These are phyloP conservation scores for Nerophis ophidion DNA, from an alignment of 2,113 vertebrate species.

Conservation along the genomic window DNA sequence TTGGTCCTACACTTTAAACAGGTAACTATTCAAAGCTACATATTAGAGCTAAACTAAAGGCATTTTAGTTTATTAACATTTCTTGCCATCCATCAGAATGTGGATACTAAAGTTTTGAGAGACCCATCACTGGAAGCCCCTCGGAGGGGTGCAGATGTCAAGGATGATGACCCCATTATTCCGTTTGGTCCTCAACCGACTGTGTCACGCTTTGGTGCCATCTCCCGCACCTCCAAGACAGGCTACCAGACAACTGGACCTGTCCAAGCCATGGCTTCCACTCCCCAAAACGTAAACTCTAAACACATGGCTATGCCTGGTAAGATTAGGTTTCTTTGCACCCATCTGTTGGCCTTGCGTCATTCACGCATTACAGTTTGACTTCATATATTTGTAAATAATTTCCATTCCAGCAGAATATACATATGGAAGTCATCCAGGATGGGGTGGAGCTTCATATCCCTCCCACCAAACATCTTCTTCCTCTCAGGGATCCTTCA, in stretches of 20 bases:
- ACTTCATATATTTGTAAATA: not conserved
- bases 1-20: too few species aligned
- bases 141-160: slow-evolving; percentile 81
- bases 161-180: slow-evolving; percentile 95
- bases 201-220: slow-evolving; percentile 94
- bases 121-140: slow-evolving; percentile 86
- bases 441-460: slow-evolving; percentile 84
- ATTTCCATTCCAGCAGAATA: slow-evolving; percentile 72
- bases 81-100: slow-evolving; percentile 68
- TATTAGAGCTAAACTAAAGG: not conserved
- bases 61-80: not conserved
- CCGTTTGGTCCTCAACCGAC: slow-evolving; percentile 94
- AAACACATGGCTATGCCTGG: slow-evolving; percentile 86
- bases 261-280: slow-evolving; percentile 79
- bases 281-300: slow-evolving; percentile 79
- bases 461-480: slow-evolving; percentile 80
- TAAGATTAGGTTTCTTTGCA: slow-evolving; percentile 22
- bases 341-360: not conserved
- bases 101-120: slow-evolving; percentile 84
- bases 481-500: slow-evolving; percentile 92
- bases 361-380: not conserved
- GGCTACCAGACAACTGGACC: slow-evolving; percentile 88
- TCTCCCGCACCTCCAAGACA: slow-evolving; percentile 91
- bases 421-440: slow-evolving; percentile 81
- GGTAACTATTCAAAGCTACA: too few species aligned